Percentiles rank a stretch among this genome's conserved stretches.
Conservation (phyloP, 2,797 vertebrate species). For the Pangasius krempfi region DNA sequence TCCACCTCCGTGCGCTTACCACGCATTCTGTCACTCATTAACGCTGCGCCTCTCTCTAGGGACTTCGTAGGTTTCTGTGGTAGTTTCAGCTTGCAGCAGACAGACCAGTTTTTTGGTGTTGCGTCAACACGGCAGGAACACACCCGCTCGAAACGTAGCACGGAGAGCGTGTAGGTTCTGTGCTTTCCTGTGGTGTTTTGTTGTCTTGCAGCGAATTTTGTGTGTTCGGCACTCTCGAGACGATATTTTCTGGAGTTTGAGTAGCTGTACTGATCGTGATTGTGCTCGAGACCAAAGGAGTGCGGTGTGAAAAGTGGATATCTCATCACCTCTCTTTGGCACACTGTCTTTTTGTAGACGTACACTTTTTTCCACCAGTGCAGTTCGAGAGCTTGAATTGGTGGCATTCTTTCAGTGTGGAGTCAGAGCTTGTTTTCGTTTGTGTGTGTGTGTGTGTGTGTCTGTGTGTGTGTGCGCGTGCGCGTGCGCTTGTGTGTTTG, state of each 20-base stretch:
- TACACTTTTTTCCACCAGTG: conserved; percentile 60
- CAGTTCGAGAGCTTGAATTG: conserved; percentile 63
- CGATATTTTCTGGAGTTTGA: background rate
- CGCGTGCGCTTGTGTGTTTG: background rate
- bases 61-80: conserved; percentile 48
- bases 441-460: conserved; percentile 14
- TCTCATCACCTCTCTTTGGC: conserved; percentile 48
- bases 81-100: conserved; percentile 45
- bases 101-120: conserved; percentile 48
- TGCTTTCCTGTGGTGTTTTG: background rate
- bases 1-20: conserved; percentile 65
- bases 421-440: conserved; percentile 54
- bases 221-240: background rate
- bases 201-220: background rate
- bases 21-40: conserved; percentile 77
- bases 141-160: conserved; percentile 12
- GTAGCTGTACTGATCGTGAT: background rate
- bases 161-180: background rate
- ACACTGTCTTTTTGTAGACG: conserved; percentile 64
- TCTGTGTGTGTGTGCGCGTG: background rate
- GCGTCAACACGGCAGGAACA: conserved; percentile 33
- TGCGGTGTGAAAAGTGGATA: conserved; percentile 34
- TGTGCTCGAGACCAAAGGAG: background rate
- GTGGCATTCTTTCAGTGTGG: conserved; percentile 67
- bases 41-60: conserved; percentile 76